Evolutionary conservation across 2,888 invertebrate genomes (phyloP), one percentile per base, ranked within the genome.

Genomic region (Synergus itoensis): DNA sequence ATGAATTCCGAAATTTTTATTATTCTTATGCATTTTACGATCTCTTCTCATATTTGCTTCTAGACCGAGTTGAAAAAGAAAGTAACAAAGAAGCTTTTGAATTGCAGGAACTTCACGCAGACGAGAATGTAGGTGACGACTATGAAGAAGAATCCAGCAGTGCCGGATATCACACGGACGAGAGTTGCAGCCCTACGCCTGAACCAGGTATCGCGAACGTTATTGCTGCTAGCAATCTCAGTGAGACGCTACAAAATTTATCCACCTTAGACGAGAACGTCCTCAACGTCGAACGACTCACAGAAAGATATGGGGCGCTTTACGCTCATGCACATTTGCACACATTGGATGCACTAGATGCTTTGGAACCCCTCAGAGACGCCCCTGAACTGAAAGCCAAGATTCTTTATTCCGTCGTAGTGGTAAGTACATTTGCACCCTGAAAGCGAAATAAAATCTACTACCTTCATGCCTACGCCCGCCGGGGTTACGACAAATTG

Each of bases 371-470:
- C 84, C 94, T 99, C 79, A 94, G 95, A 78, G 96, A 97, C 85
- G 96, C 97, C 16, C 96, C 97, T 81, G 97, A 98, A 89, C 94
- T 99, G 84, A 99, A 99, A 93, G 96, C 96, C 88, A 99, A 99
- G 94, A 97, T 99, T 85, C 95, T 99, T 84, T 99, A 99, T 93
- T 99, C 98, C 80, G 97, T 98, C 80, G 96, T 98, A 86, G 99
- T 99, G 93, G 99, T 99, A 93, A 96, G 97, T 95, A 86, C 45
- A 60, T 76, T 62, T 76, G 18, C 41, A 60, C 43, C 16, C 41
- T 76, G 48, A 69, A 69, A 69, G 48, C 28, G 69, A 45, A 69
- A 69, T 69, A 45, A 48, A 69, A 48, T 69, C 28, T 69, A 16
- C 28, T 28, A 69, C 48, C 48, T 45, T 69, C 48, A 64, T n/a